A percentile compares a stretch with the other conserved stretches of the same genome.
phyloP scores from a whole-genome alignment of 2,113 vertebrate genomes.

The Parotia lawesii region DNA sequence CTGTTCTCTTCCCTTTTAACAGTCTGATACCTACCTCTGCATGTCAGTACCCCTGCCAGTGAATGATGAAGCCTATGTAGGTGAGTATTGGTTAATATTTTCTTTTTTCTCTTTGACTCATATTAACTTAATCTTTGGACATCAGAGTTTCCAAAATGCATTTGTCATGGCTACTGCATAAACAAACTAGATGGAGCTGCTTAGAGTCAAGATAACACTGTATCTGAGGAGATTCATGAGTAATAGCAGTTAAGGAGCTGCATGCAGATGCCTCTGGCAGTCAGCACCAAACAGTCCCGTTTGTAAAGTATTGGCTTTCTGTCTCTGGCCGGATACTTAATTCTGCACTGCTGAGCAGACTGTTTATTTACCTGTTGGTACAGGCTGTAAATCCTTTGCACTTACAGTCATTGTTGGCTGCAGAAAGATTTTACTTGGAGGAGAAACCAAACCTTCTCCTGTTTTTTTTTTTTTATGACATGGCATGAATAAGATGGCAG shows the following conservation, averaged over 20 bases:
- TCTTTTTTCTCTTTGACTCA: neutral
- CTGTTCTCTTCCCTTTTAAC: conserved; percentile 51
- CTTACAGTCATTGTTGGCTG: conserved; percentile 17
- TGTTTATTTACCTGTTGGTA: conserved; percentile 61
- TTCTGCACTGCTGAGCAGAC: conserved; percentile 40
- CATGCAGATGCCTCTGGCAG: conserved; percentile 42
- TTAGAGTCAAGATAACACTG: conserved; percentile 46
- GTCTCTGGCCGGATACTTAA: conserved; percentile 55
- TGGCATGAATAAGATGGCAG: neutral
- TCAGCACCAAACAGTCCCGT: neutral
- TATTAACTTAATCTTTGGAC: conserved; percentile 33
- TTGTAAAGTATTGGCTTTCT: conserved; percentile 70
- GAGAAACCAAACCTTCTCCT: neutral
- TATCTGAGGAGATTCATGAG: conserved; percentile 47
- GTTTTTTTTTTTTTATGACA: neutral
- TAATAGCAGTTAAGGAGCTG: conserved; percentile 34
- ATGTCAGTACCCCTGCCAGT: conserved; percentile 83
- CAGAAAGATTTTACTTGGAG: neutral
- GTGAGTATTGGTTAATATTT: conserved; percentile 75
- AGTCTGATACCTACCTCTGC: conserved; percentile 96
- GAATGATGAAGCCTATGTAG: conserved; percentile 83
- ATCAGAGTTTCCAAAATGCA: conserved; percentile 40
- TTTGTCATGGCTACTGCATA: conserved; percentile 56
- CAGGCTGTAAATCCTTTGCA: conserved; percentile 52
- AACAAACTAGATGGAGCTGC: conserved; percentile 36